Base-by-base conservation (phyloP, 35 echinoderm and acorn worm genomes). In the Acanthaster planci region DNA sequence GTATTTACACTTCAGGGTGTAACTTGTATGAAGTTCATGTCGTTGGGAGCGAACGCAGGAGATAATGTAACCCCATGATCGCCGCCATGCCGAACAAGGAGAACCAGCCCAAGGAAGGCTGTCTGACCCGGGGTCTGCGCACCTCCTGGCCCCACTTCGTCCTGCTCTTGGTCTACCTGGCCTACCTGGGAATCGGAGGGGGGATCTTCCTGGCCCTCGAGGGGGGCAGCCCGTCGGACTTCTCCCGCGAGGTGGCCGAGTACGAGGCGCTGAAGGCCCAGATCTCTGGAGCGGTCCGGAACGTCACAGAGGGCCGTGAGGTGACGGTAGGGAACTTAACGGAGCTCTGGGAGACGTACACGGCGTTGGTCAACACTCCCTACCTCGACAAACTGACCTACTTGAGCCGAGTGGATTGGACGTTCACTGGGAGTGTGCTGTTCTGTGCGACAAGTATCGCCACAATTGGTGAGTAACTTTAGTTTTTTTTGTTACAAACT, bases 401-500 rank as follows among this genome's bases (percentile, higher is more conserved):
- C 34, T 26, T 31, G 15, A 35, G 32, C 34, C 42, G 50, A 15
- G 64, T 78, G 16, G 60, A 77, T 16, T 89, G 91, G 91, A 77
- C 68, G 21, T 78, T 89, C 47, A 81, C 91, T 7, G 82, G 86
- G 5, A 82, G 86, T 40, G 88, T 93, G 68, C 81, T 93, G 14
- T 93, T 93, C 77, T 93, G 87, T 60, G 84, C 89, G 77, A 93
- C 91, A 23, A 93, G 86, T 8, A 93, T 93, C 30, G 88, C 91
- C 36, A 93, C 91, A 2, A 93, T 93, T 57, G 91, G 91, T 93
- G 78, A 40, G 91, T 36, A 16, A 2, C n/a, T n/a, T n/a, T n/a
- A n/a, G n/a, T n/a, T n/a, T n/a, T n/a, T n/a, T n/a, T n/a, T n/a
- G n/a, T n/a, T n/a, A n/a, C n/a, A n/a, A n/a, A n/a, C n/a, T n/a